Evolutionary conservation across 2,888 invertebrate species (phyloP), one percentile per base, ranked within the genome.

Genomic region (Acleris sparsana): DNA sequence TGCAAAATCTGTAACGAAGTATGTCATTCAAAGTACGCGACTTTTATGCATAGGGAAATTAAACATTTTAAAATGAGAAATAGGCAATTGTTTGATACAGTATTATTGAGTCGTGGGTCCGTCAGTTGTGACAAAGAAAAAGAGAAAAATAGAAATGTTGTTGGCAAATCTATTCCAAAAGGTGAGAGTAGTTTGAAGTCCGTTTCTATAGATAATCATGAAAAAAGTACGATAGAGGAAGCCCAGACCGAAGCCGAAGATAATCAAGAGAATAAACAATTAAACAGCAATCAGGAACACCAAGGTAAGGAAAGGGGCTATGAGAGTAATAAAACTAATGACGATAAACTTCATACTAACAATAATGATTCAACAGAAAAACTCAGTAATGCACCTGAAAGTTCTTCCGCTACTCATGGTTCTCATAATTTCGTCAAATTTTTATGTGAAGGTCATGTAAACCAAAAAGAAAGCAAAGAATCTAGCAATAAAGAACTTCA

Each of bases 1-100:
- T 56, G 56, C 43, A 22, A n/a, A 56, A 56, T 56, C 20, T 56
- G 56, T n/a, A 44, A 44, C 5, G 9, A 7, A n/a, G 5, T 44
- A 5, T 7, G 43, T 3, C 11, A 4, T 44, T 44, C 56, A 22
- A 16, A 6, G n/a, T 22, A 11, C 20, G 44, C 22, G 4, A 6
- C 9, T 17, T 5, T 22, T n/a, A 44, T 3, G n/a, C 56, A 56
- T 22, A 56, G 22, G n/a, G 43, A 22, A 7, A 1, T n/a, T n/a
- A 18, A 39, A 44, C 43, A 56, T 16, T 43, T 22, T 44, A 20
- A 56, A 5, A 13, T 44, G 22, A 44, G 20, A 22, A 56, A 44
- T 22, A 20, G 18, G 22, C 2, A 56, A n/a, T 44, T 56, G 16
- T 56, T 39, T 13, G 39, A 13, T 13, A 39, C 4, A 13, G 4